These are phyloP conservation scores for Stratiolaelaps scimitus DNA, from an alignment of 1,140 invertebrate genomes.

Conservation along the genomic window DNA sequence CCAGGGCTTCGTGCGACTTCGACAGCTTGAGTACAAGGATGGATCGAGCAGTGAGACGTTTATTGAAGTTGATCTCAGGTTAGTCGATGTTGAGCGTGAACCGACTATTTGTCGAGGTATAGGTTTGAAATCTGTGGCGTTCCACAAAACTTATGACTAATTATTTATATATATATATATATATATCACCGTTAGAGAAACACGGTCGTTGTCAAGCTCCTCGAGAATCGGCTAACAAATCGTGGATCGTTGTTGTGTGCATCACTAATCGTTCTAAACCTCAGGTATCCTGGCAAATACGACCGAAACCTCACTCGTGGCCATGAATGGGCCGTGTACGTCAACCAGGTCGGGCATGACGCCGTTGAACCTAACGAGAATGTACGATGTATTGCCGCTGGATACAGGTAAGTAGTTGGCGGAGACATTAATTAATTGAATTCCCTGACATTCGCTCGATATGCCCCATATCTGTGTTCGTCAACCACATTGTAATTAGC, in stretches of 20 bases:
- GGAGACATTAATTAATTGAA: too few species aligned
- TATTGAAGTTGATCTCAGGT: constrained; percentile 69
- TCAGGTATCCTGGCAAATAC: constrained; percentile 34
- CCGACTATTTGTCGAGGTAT: constrained; percentile 58
- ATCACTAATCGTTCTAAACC: neutral
- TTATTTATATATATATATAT: too few species aligned
- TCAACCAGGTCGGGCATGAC: constrained; percentile 83
- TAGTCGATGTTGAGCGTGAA: constrained; percentile 61
- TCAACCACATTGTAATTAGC: too few species aligned
- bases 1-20: constrained; percentile 72
- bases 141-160: too few species aligned
- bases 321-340: constrained; percentile 84
- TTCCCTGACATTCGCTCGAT: too few species aligned
- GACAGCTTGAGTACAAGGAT: constrained; percentile 71
- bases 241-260: too few species aligned
- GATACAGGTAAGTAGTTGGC: constrained; percentile 48
- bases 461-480: too few species aligned
- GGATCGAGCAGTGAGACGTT: constrained; percentile 72
- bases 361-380: constrained; percentile 62
- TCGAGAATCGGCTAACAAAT: too few species aligned
- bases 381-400: constrained; percentile 72
- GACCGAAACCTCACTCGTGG: constrained; percentile 41
- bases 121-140: neutral
- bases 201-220: too few species aligned
- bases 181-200: too few species aligned